These are phyloP conservation scores for Drosophila prolongata DNA, from an alignment of 2,888 invertebrate genomes.

Conservation along the genomic window DNA sequence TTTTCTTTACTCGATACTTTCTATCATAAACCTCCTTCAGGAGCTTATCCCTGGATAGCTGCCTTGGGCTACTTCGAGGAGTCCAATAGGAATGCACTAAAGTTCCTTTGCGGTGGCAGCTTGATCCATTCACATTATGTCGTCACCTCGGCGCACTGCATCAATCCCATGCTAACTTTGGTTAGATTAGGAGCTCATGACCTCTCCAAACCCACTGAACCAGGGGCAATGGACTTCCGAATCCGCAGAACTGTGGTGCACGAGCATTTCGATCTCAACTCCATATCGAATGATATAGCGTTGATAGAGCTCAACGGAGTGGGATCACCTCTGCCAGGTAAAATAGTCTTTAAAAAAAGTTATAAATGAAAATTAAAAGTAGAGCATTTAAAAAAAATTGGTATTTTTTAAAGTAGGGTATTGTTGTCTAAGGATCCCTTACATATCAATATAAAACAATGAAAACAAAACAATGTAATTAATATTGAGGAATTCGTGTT, in stretches of 20 bases:
- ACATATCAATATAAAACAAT: background rate
- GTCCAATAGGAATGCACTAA: conserved; percentile 81
- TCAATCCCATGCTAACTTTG: conserved; percentile 83
- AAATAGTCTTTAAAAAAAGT: no score
- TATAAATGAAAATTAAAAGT: no score
- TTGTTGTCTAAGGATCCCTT: no score
- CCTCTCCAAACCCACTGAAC: conserved; percentile 85
- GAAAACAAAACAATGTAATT: no score
- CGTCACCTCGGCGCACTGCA: conserved; percentile 88
- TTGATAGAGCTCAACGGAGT: conserved; percentile 87
- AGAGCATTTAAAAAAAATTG: no score
- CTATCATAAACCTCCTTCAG: conserved; percentile 70
- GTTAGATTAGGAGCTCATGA: conserved; percentile 92
- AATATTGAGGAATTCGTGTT: no score
- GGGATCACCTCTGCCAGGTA: conserved; percentile 70
- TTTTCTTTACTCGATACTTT: no score
- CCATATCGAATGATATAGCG: conserved; percentile 91
- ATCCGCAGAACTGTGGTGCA: conserved; percentile 88
- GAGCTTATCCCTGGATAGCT: conserved; percentile 93
- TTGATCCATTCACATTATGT: conserved; percentile 88
- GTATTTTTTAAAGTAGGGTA: no score
- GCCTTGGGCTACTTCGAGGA: conserved; percentile 88
- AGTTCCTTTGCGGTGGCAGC: conserved; percentile 91
- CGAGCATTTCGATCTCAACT: conserved; percentile 87
- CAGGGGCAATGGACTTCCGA: conserved; percentile 87